Conservation (phyloP, 2,797 vertebrate genomes). For the Halcyon badia region DNA sequence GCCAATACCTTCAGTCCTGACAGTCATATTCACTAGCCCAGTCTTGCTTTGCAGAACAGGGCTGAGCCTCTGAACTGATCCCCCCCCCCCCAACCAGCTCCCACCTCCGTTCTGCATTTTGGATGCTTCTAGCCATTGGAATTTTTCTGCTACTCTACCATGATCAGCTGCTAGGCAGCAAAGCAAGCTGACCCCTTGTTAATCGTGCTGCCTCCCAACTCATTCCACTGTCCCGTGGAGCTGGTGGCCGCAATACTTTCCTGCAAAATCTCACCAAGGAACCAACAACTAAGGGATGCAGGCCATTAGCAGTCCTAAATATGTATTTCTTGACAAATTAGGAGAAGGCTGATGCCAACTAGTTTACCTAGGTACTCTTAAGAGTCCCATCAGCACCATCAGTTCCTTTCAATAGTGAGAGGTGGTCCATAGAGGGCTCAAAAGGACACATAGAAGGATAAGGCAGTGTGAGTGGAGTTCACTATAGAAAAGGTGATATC, state of each 20-base stretch:
- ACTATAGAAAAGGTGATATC: background rate
- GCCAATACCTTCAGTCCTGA: background rate
- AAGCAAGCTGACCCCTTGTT: background rate
- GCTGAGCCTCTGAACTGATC: background rate
- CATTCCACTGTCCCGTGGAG: background rate
- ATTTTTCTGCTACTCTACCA: background rate
- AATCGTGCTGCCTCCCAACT: background rate
- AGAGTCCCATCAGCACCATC: background rate
- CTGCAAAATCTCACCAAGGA: background rate
- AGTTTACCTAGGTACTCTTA: background rate
- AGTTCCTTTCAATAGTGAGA: background rate
- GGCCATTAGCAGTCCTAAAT: background rate
- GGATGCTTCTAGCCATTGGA: background rate
- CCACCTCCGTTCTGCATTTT: rapidly evolving
- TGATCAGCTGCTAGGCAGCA: background rate
- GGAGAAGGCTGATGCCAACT: background rate
- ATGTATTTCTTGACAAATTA: background rate
- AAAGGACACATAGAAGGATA: background rate
- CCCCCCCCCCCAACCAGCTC: rapidly evolving
- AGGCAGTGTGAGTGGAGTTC: background rate
- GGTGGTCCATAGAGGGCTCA: background rate
- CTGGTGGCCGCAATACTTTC: background rate
- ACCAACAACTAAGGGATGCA: background rate
- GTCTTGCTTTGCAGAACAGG: background rate
- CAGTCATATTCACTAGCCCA: background rate